Evolutionary conservation across 2,113 vertebrate species (phyloP), one percentile per base, ranked within the genome.

Genomic region (Zosterops pallidus): DNA sequence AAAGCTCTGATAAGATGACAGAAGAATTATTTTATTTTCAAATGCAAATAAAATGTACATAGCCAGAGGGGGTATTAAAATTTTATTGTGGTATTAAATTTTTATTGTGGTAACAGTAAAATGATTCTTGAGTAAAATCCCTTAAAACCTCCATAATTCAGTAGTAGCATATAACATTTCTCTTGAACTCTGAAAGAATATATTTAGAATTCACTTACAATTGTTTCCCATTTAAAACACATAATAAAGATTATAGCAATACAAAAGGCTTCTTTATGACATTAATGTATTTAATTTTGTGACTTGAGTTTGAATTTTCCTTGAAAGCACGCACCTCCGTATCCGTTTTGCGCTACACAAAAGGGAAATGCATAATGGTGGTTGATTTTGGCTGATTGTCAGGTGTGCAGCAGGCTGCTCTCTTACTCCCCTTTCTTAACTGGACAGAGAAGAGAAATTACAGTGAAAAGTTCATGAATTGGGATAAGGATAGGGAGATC

Each of bases 391-490:
- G 8, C 26, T 85, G 11, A 41, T 22, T 22, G 2, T 17, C n/a
- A 71, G 5, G 6, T 74, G 14, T 9, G 3, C 18, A 63, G 7
- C 13, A 86, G 56, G 6, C 5, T 5, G 3, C 2, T 83, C 4
- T 53, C 1, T 71, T 22, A 41, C 9, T 70, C 18, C 11, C 3
- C 2, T 37, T 84, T 6, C 31, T 59, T 39, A 59, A 3, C 25
- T 28, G 8, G 8, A 31, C 17, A 71, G 4, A 5, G 3, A 39
- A 63, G 9, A 80, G 9, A 49, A 83, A 86, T 33, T 56, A 52
- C 9, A 16, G 35, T 6, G 18, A 44, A 79, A 85, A n/a, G 4
- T 6, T 85, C 1, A 0, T 74, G 6, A 12, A 3, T 15, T 0
- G 0, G 35, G 16, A 42, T 14, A 76, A 89, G 19, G 41, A 37